These are phyloP conservation scores for Parascotia fuliginaria DNA, from an alignment of 2,888 invertebrate species.

Conservation along the genomic window DNA sequence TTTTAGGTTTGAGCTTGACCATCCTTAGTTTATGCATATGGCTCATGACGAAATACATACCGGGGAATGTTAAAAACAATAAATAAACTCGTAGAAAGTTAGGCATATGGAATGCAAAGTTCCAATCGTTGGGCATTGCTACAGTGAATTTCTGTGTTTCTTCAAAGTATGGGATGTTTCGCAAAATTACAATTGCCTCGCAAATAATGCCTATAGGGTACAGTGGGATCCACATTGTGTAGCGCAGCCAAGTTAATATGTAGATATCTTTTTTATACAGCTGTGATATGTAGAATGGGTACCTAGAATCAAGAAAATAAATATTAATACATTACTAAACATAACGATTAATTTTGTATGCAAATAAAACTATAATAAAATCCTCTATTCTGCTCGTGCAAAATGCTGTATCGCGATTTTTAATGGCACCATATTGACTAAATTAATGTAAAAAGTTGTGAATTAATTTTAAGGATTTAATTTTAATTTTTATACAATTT, in stretches of 20 bases:
- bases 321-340: background rate
- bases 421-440: too few species aligned
- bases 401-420: too few species aligned
- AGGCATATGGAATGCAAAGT: conserved; percentile 95
- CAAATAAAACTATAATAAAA: too few species aligned
- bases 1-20: conserved; percentile 86
- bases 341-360: too few species aligned
- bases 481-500: too few species aligned
- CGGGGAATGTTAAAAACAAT: conserved; percentile 90
- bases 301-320: conserved; percentile 83
- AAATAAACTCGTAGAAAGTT: conserved; percentile 92
- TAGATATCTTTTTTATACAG: conserved; percentile 90
- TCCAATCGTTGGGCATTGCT: conserved; percentile 93
- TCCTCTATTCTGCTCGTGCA: too few species aligned
- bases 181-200: conserved; percentile 92
- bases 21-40: conserved; percentile 93
- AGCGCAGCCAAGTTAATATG: conserved; percentile 95
- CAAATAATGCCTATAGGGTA: conserved; percentile 96
- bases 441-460: too few species aligned
- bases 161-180: conserved; percentile 96
- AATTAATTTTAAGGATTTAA: too few species aligned
- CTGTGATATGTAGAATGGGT: conserved; percentile 96
- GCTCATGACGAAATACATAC: conserved; percentile 91
- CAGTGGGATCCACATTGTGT: conserved; percentile 96
- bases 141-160: conserved; percentile 92